Evolutionary conservation across 1,140 invertebrate genomes (phyloP), one percentile per base, ranked within the genome.

Genomic region (Cryptotermes secundus): DNA sequence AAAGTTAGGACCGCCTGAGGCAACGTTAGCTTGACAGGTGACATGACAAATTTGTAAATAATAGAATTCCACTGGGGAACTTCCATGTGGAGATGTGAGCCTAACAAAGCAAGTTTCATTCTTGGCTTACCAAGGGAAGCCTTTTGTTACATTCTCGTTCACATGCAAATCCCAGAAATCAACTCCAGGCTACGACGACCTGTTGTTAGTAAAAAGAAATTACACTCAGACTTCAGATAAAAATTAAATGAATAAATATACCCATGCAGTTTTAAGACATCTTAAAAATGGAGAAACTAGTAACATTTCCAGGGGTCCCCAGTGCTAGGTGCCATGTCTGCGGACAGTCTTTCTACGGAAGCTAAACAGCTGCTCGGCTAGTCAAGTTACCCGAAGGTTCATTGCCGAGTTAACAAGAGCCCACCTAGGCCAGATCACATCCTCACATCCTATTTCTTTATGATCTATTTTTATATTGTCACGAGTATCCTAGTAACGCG

Each of bases 81-180:
- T 49, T 49, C 45, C 45, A 0, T 49, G 45, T 49, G 45, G 45
- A 35, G 16, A 35, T 34, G 88, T 35, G 42, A 84, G 86, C 6
- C 53, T 31, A 26, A 72, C 59, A 72, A 72, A 31, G n/a, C n/a
- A 31, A 72, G n/a, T 7, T 59, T 31, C 59, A 7, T 65, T 65
- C n/a, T 65, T 65, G 19, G 24, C 26, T 14, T 31, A 31, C 14
- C 59, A 72, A 72, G 3, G 14, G 26, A 31, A 72, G 12, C 59
- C 59, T 72, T 26, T 26, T 72, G 59, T 72, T 26, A 72, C 59
- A 72, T 1, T 16, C 53, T 59, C 53, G 53, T 59, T 59, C 53
- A 59, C 4, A 59, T 59, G 59, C 59, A n/a, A n/a, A n/a, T 72
- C 59, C 16, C 26, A 72, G 12, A 72, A 2, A 3, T 72, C 7